Evolutionary conservation across 2,113 vertebrate genomes (phyloP), one percentile per base, ranked within the genome.

Genomic region (Chionomys nivalis): DNA sequence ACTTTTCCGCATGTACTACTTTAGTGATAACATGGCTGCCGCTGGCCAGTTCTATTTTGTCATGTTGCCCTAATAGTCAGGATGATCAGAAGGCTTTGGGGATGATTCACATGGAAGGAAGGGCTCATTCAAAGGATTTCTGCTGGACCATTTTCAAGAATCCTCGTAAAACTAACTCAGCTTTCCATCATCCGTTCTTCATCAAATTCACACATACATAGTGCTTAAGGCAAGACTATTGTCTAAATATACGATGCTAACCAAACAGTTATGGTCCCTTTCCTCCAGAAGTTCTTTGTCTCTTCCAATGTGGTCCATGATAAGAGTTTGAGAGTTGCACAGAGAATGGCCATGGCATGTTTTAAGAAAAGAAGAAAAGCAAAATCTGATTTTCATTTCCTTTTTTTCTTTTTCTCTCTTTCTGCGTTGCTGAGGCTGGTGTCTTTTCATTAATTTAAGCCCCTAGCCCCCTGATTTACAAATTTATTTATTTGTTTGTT

Each of bases 61-160:
- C 33, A 81, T 26, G 13, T 79, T 72, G 19, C 6, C 3, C 31
- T 26, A 6, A 52, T 78, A 23, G 78, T 49, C 63, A 78, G 61
- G 58, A 77, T 68, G 4, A 8, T 66, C 19, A 89, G 90, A 92
- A 12, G 10, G 23, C 0, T 36, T 92, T 42, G 52, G 85, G 17
- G 39, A 73, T 73, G 52, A 78, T 93, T 79, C n/a, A 47, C 26
- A 66, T 44, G 33, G 75, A 85, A 94, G 31, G 4, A 92, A 96
- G 10, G 58, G 33, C 12, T 47, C 82, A 0, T 61, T 90, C 49
- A 79, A 55, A 82, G 52, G 33, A 10, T 33, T 81, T 42, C 7
- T 17, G 39, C 26, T 49, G 2, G 0, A n/a, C 86, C 65, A n/a
- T 0, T n/a, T 86, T 39, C 33, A 4, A 68, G 47, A 81, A 3